Percentiles rank a stretch among this genome's conserved stretches.
Evolutionary conservation across 2,888 invertebrate species (phyloP).

Genomic region (Nephrotoma appendiculata): DNA sequence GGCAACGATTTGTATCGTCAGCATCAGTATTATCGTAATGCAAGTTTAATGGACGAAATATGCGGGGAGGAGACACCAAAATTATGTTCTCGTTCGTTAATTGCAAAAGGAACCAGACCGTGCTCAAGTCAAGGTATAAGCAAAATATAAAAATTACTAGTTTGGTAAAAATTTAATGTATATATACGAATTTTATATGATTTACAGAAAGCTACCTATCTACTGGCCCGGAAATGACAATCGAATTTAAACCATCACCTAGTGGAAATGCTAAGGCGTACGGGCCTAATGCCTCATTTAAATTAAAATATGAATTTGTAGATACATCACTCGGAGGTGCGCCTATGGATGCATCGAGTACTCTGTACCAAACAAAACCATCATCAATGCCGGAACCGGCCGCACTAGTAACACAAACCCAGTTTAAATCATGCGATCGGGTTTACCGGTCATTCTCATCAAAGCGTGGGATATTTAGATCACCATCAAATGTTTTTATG

Average conservation of each 20-base stretch:
- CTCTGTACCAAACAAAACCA: neutral
- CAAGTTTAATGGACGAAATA: constrained; percentile 54
- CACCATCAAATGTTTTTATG: constrained; percentile 66
- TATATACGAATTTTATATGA: constrained; percentile 14
- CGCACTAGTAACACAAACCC: constrained; percentile 9
- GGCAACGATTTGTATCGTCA: neutral
- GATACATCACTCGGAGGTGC: constrained; percentile 31
- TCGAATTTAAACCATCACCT: constrained; percentile 35
- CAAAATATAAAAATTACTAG: neutral
- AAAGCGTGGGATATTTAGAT: constrained; percentile 49
- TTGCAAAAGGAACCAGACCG: constrained; percentile 33
- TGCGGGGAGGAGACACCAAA: constrained; percentile 63
- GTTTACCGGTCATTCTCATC: constrained; percentile 23
- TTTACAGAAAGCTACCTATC: constrained; percentile 64
- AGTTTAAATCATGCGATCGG: constrained; percentile 11
- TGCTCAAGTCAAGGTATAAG: constrained; percentile 36
- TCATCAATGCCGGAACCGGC: constrained; percentile 10
- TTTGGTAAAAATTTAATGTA: neutral
- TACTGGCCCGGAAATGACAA: constrained; percentile 55
- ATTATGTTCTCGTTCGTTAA: constrained; percentile 34
- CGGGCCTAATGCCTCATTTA: constrained; percentile 37
- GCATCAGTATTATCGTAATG: constrained; percentile 21
- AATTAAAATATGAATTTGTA: constrained; percentile 70
- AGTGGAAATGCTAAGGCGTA: constrained; percentile 7
- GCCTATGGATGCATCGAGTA: constrained; percentile 9